A percentile compares a stretch with the other conserved stretches of the same genome.
Conservation (phyloP, 2,113 vertebrate genomes). For the Dipodomys merriami region DNA sequence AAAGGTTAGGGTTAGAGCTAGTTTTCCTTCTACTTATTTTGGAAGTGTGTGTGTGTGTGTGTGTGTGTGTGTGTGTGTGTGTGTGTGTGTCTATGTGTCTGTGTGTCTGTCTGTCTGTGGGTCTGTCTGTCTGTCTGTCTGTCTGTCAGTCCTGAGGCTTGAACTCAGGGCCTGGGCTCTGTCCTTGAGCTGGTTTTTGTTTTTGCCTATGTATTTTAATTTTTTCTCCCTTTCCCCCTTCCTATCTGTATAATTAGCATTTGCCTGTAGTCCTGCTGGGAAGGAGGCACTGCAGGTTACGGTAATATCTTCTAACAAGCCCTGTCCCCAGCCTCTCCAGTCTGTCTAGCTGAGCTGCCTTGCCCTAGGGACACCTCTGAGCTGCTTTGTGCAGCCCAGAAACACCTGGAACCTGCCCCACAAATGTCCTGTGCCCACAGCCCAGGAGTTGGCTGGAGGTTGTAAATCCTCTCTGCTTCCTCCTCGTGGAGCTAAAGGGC, state of each 20-base stretch:
- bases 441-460: slow-evolving; percentile 46
- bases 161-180: too few species aligned
- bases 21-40: slow-evolving; percentile 28
- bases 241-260: background rate
- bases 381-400: background rate
- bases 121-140: too few species aligned
- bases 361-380: background rate
- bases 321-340: background rate
- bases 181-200: too few species aligned
- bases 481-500: background rate
- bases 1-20: background rate
- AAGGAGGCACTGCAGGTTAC: background rate
- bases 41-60: too few species aligned
- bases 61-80: too few species aligned
- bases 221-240: background rate
- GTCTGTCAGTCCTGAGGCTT: too few species aligned
- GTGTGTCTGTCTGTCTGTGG: too few species aligned
- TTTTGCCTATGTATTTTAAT: background rate
- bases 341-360: background rate
- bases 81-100: too few species aligned
- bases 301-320: background rate
- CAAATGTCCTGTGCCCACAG: slow-evolving; percentile 12
- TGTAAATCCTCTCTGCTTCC: background rate
- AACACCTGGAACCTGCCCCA: slow-evolving; percentile 14
- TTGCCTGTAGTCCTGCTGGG: background rate